Evolutionary conservation across 2,888 invertebrate species (phyloP).

Genomic region (Baronia brevicornis): DNA sequence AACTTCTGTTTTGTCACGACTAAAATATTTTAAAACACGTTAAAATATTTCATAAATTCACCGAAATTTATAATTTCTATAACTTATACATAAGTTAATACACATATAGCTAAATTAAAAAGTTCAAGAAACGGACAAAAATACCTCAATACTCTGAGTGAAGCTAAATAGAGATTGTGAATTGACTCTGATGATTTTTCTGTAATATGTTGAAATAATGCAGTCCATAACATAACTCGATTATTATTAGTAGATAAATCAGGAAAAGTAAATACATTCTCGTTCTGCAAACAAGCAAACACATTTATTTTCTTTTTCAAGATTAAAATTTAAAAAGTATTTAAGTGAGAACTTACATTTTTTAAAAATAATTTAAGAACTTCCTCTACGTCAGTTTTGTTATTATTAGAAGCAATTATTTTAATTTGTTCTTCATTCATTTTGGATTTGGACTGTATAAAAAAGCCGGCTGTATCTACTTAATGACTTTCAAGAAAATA

Average conservation of each 20-base stretch:
- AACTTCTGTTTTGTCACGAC: constrained; percentile 85
- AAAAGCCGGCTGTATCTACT: too few species aligned
- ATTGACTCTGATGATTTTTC: constrained; percentile 55
- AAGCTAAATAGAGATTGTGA: constrained; percentile 74
- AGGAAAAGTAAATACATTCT: constrained; percentile 77
- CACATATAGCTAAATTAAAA: constrained; percentile 1
- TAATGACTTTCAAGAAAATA: too few species aligned
- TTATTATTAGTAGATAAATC: constrained; percentile 71
- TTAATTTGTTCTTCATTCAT: constrained; percentile 59
- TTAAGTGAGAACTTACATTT: constrained; percentile 32
- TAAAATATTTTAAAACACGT: too few species aligned
- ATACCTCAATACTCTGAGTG: constrained; percentile 81
- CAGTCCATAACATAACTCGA: constrained; percentile 76
- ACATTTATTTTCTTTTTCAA: not conserved
- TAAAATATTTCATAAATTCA: constrained; percentile 1
- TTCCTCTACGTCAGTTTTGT: constrained; percentile 32
- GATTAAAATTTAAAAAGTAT: not conserved
- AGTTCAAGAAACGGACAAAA: constrained; percentile 7
- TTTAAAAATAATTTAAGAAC: constrained; percentile 44
- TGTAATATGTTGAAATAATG: constrained; percentile 75
- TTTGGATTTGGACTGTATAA: constrained; percentile 9
- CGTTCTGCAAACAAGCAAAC: constrained; percentile 44
- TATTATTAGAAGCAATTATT: constrained; percentile 35
- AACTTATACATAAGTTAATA: not conserved
- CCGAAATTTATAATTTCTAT: not conserved